Evolutionary conservation across 2,888 invertebrate species (phyloP), one percentile per base, ranked within the genome.

Genomic region (Yponomeuta cagnagella): DNA sequence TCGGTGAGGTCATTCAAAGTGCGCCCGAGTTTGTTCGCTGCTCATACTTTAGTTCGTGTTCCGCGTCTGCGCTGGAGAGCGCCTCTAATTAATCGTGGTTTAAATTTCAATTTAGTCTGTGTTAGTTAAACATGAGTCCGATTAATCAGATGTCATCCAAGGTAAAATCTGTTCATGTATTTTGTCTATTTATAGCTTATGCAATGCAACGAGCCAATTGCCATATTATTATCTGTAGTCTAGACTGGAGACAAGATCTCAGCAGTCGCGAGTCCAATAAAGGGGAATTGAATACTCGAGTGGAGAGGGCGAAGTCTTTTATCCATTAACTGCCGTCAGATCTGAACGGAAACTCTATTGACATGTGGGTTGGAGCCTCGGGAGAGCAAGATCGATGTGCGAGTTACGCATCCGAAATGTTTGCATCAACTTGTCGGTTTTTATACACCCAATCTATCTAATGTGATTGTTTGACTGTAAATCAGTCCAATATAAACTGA

Each of bases 1-100:
- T 90, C 87, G 83, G 78, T 75, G 78, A 86, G 80, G 81, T 87
- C 82, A 86, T 87, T 84, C 82, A 80, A 83, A 80, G 78, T 82
- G 75, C 76, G 80, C 79, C 76, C 76, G 78, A 83, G 78, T 82
- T 81, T 76, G 73, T 65, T 63, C 52, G n/a, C 72, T 76, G 76
- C 80, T 79, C 74, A 74, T 74, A 76, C 77, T 87, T 86, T 81
- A 90, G 90, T 90, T 85, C 80, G 77, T 78, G 77, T 77, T 78
- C 77, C 75, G 80, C 77, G 76, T 79, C 83, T 80, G 80, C 74
- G 75, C 75, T 73, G 77, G 77, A 76, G 74, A 80, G 81, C 81
- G 68, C 52, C 52, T 68, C 65, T 65, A 15, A 58, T 33, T 65
- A 33, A 33, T 65, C 65, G 65, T 30, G 33, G 65, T 33, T 65